Conservation (phyloP, 2,888 invertebrate species). For the Drosophila eohydei region DNA sequence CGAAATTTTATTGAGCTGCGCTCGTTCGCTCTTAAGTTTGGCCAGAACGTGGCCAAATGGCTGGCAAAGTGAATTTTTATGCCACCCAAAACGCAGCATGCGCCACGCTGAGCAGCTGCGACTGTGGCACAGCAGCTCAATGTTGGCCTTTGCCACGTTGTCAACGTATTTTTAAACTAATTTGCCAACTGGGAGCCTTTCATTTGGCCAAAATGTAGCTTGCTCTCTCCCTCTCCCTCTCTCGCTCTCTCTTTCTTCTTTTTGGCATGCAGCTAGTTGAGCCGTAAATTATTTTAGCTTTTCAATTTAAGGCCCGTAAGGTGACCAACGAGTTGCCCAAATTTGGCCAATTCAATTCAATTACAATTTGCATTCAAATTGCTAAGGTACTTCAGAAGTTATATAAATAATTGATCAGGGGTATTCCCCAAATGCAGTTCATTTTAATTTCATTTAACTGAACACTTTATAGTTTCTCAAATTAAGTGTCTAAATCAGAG, state of each 20-base stretch:
- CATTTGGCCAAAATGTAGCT: slow-evolving; percentile 28
- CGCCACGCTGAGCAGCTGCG: slow-evolving; percentile 32
- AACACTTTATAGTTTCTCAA: background rate
- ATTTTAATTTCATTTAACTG: background rate
- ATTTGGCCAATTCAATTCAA: slow-evolving; percentile 45
- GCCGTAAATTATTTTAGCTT: slow-evolving; percentile 78
- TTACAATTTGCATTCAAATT: slow-evolving; percentile 34
- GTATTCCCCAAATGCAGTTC: slow-evolving; percentile 1
- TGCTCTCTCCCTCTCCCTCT: background rate
- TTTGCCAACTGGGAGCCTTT: slow-evolving; percentile 80
- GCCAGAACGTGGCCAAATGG: slow-evolving; percentile 26
- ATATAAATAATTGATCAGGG: background rate
- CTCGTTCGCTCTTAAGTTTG: slow-evolving; percentile 1
- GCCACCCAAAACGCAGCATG: slow-evolving; percentile 68
- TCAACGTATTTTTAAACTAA: slow-evolving; percentile 77
- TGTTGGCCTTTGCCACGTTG: slow-evolving; percentile 28
- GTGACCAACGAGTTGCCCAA: slow-evolving; percentile 11
- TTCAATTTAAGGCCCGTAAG: slow-evolving; percentile 65
- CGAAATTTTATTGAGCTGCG: slow-evolving; percentile 73
- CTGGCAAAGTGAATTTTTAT: slow-evolving; percentile 74
- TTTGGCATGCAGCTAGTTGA: slow-evolving; percentile 42
- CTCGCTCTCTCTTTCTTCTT: background rate
- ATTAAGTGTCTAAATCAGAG: background rate
- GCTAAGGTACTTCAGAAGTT: background rate
- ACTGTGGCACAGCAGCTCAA: slow-evolving; percentile 4